Conservation (phyloP, 2,888 invertebrate species). For the Agrochola lota region DNA sequence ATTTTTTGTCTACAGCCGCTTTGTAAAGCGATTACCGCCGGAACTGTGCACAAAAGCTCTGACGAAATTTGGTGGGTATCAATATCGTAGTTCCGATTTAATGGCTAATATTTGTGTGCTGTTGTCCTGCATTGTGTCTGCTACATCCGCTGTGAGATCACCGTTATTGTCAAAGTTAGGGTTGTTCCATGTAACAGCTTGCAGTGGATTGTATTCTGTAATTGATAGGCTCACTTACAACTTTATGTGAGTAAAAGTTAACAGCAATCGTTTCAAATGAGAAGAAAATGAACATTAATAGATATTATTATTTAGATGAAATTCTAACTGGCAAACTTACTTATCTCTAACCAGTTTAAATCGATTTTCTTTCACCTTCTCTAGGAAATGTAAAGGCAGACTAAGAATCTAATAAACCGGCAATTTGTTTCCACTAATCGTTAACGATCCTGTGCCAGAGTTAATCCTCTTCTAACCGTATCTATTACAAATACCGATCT, state of each 20-base stretch:
- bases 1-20: constrained; percentile 79
- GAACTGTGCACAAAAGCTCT: constrained; percentile 86
- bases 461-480: constrained; percentile 65
- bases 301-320: not conserved
- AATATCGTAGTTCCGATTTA: constrained; percentile 88
- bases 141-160: constrained; percentile 79
- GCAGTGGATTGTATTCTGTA: constrained; percentile 46
- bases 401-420: constrained; percentile 40
- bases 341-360: constrained; percentile 5
- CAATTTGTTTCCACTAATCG: constrained; percentile 46
- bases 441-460: constrained; percentile 45
- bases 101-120: constrained; percentile 87
- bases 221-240: constrained; percentile 46
- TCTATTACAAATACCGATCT: constrained; percentile 69
- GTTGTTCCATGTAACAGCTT: constrained; percentile 57
- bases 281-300: not conserved
- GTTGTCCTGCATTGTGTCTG: constrained; percentile 83
- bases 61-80: constrained; percentile 85
- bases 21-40: constrained; percentile 86
- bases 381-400: constrained; percentile 11
- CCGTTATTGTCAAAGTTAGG: constrained; percentile 69
- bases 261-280: not conserved
- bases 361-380: constrained; percentile 13
- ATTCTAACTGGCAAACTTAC: not conserved
- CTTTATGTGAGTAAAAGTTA: constrained; percentile 16